phyloP scores from a whole-genome alignment of 2,113 vertebrate genomes.

The Phalacrocorax carbo region DNA sequence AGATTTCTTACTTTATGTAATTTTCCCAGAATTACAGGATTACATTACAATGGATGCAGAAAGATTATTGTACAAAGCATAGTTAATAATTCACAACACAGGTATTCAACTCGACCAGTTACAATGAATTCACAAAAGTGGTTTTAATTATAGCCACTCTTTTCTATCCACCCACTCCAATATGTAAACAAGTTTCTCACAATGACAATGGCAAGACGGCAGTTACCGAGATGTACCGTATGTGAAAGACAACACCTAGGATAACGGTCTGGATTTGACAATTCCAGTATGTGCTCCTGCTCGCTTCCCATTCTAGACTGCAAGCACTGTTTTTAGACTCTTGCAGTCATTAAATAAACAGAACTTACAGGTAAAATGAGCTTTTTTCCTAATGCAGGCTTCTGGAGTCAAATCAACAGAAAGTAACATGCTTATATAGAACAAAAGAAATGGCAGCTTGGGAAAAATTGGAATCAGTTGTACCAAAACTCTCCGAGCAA shows the following conservation, averaged over 20 bases:
- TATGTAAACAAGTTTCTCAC: constrained; percentile 48
- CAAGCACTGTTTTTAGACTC: background rate
- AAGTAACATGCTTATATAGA: constrained; percentile 47
- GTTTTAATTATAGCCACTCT: constrained; percentile 10
- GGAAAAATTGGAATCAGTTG: background rate
- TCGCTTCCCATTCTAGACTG: background rate
- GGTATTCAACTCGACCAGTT: constrained; percentile 5
- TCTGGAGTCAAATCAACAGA: constrained; percentile 13
- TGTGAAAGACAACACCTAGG: constrained; percentile 18
- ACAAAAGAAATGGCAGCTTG: background rate
- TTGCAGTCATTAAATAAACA: background rate
- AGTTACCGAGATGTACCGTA: background rate
- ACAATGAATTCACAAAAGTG: constrained; percentile 48
- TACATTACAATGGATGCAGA: constrained; percentile 35
- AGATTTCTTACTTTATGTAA: constrained; percentile 2
- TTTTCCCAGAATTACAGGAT: constrained; percentile 33
- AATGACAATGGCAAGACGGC: constrained; percentile 10
- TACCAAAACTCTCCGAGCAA: background rate
- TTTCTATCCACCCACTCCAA: constrained; percentile 1
- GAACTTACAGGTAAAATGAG: constrained; percentile 10
- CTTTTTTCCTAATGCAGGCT: constrained; percentile 11
- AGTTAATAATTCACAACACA: constrained; percentile 46
- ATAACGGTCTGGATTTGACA: constrained; percentile 18
- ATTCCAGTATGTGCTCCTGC: background rate
- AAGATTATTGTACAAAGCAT: constrained; percentile 41